phyloP scores from a whole-genome alignment of 2,888 invertebrate genomes.

The Polia nebulosa region DNA sequence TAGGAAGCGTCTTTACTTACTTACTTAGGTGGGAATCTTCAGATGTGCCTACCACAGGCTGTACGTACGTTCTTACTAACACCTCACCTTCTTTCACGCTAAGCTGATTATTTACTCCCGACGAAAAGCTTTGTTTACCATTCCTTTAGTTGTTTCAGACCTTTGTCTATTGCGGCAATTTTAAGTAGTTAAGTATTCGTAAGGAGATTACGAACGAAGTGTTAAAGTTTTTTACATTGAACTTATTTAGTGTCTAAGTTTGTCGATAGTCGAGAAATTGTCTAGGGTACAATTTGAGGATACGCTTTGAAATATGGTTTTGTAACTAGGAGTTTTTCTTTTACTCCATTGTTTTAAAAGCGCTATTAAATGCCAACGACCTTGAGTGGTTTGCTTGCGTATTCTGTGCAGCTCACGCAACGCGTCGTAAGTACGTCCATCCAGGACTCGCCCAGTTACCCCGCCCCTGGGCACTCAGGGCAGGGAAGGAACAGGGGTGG shows the following conservation, averaged over 20 bases:
- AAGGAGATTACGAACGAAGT: slow-evolving; percentile 50
- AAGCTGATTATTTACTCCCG: slow-evolving; percentile 74
- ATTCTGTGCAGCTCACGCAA: too few species aligned
- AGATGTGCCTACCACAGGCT: slow-evolving; percentile 42
- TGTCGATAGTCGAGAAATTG: background rate
- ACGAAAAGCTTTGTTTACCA: slow-evolving; percentile 69
- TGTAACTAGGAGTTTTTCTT: background rate
- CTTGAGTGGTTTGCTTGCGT: too few species aligned
- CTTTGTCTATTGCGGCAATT: slow-evolving; percentile 59
- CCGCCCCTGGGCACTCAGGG: too few species aligned
- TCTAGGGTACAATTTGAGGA: background rate
- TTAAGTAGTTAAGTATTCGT: slow-evolving; percentile 61
- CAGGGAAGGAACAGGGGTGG: too few species aligned
- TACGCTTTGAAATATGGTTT: background rate
- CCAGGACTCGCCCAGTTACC: too few species aligned
- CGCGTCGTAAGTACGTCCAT: too few species aligned
- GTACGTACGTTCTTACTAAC: slow-evolving; percentile 50
- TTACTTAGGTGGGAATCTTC: slow-evolving; percentile 44
- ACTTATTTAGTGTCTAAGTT: slow-evolving; percentile 12
- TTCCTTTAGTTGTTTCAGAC: slow-evolving; percentile 59
- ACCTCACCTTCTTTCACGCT: slow-evolving; percentile 67
- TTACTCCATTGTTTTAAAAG: background rate
- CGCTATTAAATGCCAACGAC: too few species aligned
- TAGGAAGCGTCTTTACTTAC: slow-evolving; percentile 18
- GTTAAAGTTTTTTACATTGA: slow-evolving; percentile 27